phyloP scores from a whole-genome alignment of 2,888 invertebrate genomes.

The Marronus borbonicus region DNA sequence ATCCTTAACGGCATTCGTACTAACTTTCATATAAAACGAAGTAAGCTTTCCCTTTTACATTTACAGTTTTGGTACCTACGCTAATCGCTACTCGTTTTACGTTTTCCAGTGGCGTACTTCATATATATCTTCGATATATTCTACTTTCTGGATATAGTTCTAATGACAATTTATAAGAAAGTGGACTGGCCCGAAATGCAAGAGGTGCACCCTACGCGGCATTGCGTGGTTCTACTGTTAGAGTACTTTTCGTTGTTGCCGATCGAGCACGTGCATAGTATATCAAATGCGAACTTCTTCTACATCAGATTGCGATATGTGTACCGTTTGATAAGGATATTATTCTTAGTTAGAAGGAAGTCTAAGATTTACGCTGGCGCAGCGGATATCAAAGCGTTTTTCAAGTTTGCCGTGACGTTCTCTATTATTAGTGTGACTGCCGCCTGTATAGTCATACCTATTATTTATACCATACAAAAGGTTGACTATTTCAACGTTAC shows the following conservation, averaged over 20 bases:
- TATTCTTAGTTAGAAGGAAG: constrained; percentile 10
- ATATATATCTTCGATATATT: constrained; percentile 44
- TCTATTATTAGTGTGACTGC: constrained; percentile 17
- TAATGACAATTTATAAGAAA: constrained; percentile 48
- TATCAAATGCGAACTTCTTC: constrained; percentile 13
- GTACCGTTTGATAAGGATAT: constrained; percentile 29
- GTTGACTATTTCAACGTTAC: constrained; percentile 18
- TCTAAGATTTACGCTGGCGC: constrained; percentile 14
- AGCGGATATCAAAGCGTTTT: constrained; percentile 7
- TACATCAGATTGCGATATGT: constrained; percentile 21
- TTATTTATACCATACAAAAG: constrained; percentile 13
- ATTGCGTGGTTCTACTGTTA: constrained; percentile 14
- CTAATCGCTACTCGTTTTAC: background rate
- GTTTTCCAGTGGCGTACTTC: constrained; percentile 17
- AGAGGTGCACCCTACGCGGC: constrained; percentile 23
- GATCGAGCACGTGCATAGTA: constrained; percentile 14
- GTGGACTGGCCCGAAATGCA: constrained; percentile 42
- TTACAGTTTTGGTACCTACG: background rate
- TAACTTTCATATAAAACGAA: constrained; percentile 10
- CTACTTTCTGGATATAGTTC: constrained; percentile 45
- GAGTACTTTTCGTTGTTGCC: constrained; percentile 40
- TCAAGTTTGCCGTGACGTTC: background rate
- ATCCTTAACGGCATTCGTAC: constrained; percentile 10
- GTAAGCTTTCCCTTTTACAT: constrained; percentile 3
- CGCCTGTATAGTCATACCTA: constrained; percentile 20